Conservation (phyloP, 2,888 invertebrate species). For the Drosophila ustulata region DNA sequence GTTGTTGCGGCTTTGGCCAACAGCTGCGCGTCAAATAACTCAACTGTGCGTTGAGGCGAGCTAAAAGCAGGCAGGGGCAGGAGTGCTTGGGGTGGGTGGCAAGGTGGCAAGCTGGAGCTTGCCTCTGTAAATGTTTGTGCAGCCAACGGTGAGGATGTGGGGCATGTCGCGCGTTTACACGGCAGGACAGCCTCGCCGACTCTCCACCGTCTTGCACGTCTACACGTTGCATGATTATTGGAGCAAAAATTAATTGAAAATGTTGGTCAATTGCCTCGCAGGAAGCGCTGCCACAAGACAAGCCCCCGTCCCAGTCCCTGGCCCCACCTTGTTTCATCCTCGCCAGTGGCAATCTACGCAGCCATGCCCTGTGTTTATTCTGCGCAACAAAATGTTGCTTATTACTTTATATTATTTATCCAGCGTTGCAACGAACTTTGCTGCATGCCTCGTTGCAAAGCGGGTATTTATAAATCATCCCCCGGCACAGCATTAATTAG, state of each 20-base stretch:
- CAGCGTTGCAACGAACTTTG: conserved; percentile 29
- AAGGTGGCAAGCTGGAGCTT: conserved; percentile 18
- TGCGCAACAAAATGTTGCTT: conserved; percentile 50
- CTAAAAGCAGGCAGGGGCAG: conserved; percentile 13
- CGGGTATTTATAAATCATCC: conserved; percentile 36
- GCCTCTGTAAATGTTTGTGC: conserved; percentile 63
- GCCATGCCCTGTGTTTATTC: conserved; percentile 8
- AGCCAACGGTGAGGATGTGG: conserved; percentile 42
- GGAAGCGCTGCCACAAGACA: conserved; percentile 32
- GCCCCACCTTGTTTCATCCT: too few relatives aligned
- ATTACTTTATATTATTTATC: conserved; percentile 60
- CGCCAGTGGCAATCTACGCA: conserved; percentile 13
- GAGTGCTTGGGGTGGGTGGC: background rate
- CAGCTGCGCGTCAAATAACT: conserved; percentile 79
- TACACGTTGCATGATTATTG: conserved; percentile 78
- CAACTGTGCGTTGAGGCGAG: conserved; percentile 72
- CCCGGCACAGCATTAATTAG: conserved; percentile 58
- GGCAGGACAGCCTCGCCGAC: conserved; percentile 40
- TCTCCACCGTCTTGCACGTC: conserved; percentile 28
- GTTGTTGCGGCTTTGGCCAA: conserved; percentile 66
- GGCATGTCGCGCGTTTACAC: conserved; percentile 50
- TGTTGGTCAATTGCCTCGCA: conserved; percentile 82
- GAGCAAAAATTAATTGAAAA: conserved; percentile 85
- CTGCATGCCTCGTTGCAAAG: conserved; percentile 19
- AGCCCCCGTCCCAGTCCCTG: background rate